Evolutionary conservation across 2,113 vertebrate genomes (phyloP).

Genomic region (Stegastes partitus): DNA sequence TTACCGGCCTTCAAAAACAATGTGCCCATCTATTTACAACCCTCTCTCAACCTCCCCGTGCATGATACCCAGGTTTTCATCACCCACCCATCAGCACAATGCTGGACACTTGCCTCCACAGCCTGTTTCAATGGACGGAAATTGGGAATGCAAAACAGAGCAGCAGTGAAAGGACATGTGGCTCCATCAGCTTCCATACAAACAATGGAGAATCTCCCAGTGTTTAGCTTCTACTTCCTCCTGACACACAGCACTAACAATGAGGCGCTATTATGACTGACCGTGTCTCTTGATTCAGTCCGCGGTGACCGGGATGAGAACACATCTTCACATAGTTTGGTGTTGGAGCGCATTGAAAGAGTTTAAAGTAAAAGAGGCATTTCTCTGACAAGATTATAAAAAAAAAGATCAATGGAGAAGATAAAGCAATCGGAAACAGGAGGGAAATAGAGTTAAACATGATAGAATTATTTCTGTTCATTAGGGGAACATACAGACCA

Average conservation of each 20-base stretch:
- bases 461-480: neutral
- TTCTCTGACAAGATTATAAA: slow-evolving; percentile 29
- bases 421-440: neutral
- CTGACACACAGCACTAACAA: slow-evolving; percentile 66
- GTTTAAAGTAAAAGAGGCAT: neutral
- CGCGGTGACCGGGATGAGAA: slow-evolving; percentile 26
- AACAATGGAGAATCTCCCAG: slow-evolving; percentile 79
- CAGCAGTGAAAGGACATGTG: slow-evolving; percentile 73
- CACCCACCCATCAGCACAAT: slow-evolving; percentile 73
- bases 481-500: neutral
- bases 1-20: slow-evolving; percentile 54
- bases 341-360: neutral
- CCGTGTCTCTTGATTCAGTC: slow-evolving; percentile 27
- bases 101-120: slow-evolving; percentile 73
- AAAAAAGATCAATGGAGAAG: neutral
- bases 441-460: neutral
- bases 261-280: slow-evolving; percentile 70
- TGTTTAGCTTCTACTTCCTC: slow-evolving; percentile 79
- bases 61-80: slow-evolving; percentile 55
- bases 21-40: slow-evolving; percentile 62
- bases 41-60: slow-evolving; percentile 34
- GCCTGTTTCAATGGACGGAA: slow-evolving; percentile 78
- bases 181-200: slow-evolving; percentile 69
- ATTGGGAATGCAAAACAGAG: slow-evolving; percentile 79
- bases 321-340: slow-evolving; percentile 31